phyloP scores from a whole-genome alignment of 1,140 invertebrate genomes.

The Heliconius melpomene region DNA sequence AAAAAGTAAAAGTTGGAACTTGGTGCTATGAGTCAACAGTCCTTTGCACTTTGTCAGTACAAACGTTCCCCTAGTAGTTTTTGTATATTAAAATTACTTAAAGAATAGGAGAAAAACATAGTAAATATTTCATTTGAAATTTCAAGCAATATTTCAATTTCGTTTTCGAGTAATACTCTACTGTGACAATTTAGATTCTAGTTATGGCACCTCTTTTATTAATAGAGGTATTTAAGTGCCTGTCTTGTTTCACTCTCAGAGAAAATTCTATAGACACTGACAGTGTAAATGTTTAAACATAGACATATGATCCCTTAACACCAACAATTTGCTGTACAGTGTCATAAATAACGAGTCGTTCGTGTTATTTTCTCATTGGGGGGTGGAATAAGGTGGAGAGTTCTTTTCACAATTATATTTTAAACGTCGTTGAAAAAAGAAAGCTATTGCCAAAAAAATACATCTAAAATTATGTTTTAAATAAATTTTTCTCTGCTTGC shows the following conservation, averaged over 20 bases:
- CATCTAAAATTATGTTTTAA: background rate
- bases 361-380: slow-evolving; percentile 25
- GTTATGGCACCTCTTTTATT: background rate
- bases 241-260: slow-evolving; percentile 29
- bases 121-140: too few relatives aligned
- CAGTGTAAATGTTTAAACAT: slow-evolving; percentile 37
- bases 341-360: slow-evolving; percentile 27
- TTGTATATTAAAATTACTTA: background rate
- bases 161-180: background rate
- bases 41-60: slow-evolving; percentile 16
- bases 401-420: background rate
- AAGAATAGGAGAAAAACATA: too few relatives aligned
- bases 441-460: background rate
- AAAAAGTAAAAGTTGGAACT: slow-evolving; percentile 26
- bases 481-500: background rate
- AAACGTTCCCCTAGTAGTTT: background rate
- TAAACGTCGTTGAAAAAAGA: background rate
- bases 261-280: slow-evolving; percentile 32
- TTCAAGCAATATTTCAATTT: background rate
- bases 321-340: slow-evolving; percentile 19
- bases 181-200: background rate
- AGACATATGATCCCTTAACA: slow-evolving; percentile 26
- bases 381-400: background rate
- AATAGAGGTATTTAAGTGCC: slow-evolving; percentile 1
- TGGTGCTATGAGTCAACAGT: slow-evolving; percentile 8